Conservation (phyloP, 1,140 invertebrate species). For the Papilio glaucus region DNA sequence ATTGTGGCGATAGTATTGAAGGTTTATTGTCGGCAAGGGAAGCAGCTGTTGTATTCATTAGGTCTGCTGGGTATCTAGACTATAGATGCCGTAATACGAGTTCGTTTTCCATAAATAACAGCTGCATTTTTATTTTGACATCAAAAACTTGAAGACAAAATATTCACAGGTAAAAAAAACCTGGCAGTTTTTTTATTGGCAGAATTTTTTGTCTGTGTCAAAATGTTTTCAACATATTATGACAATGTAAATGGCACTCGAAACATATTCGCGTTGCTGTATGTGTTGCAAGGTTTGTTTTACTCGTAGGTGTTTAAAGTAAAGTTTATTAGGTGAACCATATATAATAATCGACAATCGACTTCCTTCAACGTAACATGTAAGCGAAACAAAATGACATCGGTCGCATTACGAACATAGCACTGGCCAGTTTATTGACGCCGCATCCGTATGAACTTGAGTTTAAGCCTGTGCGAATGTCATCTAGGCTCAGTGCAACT, state of each 20-base stretch:
- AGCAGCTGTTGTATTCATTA: slow-evolving; percentile 6
- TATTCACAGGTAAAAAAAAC: too few relatives aligned
- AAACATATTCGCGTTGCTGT: neutral
- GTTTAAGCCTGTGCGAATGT: slow-evolving; percentile 75
- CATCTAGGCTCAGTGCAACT: slow-evolving; percentile 76
- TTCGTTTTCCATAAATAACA: neutral
- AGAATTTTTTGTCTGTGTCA: too few relatives aligned
- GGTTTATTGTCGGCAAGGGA: neutral
- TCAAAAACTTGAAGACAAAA: too few relatives aligned
- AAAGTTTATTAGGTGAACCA: neutral
- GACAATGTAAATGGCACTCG: too few relatives aligned
- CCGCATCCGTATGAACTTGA: slow-evolving; percentile 74
- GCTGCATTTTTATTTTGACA: too few relatives aligned
- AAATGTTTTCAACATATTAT: too few relatives aligned
- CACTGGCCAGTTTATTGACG: slow-evolving; percentile 70
- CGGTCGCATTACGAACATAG: slow-evolving; percentile 53
- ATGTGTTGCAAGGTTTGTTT: neutral
- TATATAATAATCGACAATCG: slow-evolving; percentile 11
- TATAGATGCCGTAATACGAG: neutral
- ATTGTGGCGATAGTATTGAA: neutral
- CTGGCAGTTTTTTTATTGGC: too few relatives aligned
- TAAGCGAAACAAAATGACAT: slow-evolving; percentile 63
- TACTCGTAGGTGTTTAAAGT: neutral
- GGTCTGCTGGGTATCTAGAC: neutral
- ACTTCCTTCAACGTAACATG: slow-evolving; percentile 34